These are phyloP conservation scores for Coenonympha glycerion DNA, from an alignment of 2,888 invertebrate genomes.

Conservation along the genomic window DNA sequence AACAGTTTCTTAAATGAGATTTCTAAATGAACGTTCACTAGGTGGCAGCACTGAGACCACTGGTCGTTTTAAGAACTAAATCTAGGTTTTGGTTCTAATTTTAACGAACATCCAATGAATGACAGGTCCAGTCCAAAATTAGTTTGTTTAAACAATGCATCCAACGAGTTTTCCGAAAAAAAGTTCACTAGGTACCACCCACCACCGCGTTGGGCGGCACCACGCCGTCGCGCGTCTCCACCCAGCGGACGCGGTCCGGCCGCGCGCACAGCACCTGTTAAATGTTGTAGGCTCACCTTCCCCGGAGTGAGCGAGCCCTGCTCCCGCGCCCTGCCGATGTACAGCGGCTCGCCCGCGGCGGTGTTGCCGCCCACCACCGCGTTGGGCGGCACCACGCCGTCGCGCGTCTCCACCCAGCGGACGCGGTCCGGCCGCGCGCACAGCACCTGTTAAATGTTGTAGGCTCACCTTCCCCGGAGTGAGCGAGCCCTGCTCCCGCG, in stretches of 20 bases:
- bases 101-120: too few species aligned
- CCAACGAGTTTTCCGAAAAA: too few species aligned
- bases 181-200: too few species aligned
- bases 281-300: slow-evolving; percentile 51
- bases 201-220: slow-evolving; percentile 70
- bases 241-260: slow-evolving; percentile 63
- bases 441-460: slow-evolving; percentile 59
- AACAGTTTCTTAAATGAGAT: too few species aligned
- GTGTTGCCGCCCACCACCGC: slow-evolving; percentile 72
- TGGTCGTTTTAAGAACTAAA: too few species aligned
- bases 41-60: too few species aligned
- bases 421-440: slow-evolving; percentile 55
- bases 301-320: slow-evolving; percentile 76
- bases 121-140: too few species aligned
- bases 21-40: too few species aligned
- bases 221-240: slow-evolving; percentile 53
- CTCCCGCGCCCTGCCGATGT: slow-evolving; percentile 72
- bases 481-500: slow-evolving; percentile 70
- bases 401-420: slow-evolving; percentile 63
- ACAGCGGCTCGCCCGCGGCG: slow-evolving; percentile 62
- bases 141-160: too few species aligned
- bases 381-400: slow-evolving; percentile 64
- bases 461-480: slow-evolving; percentile 75
- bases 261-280: slow-evolving; percentile 56
- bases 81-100: too few species aligned